Percentiles rank a stretch among this genome's conserved stretches.
phyloP scores from a whole-genome alignment of 2,797 vertebrate species.

The Anisognathus igniventris region DNA sequence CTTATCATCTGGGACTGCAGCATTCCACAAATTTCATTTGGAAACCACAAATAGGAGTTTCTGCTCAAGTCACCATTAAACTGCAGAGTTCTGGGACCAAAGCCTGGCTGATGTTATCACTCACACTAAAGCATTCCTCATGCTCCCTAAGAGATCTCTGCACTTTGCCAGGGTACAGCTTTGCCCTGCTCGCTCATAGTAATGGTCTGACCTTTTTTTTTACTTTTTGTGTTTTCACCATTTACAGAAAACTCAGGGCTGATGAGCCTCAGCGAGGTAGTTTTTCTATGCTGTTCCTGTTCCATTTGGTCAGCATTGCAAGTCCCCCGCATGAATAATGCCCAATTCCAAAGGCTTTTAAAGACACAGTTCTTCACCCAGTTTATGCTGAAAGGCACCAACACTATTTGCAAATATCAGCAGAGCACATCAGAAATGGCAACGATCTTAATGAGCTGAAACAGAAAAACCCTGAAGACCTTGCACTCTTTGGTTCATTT shows the following conservation, averaged over 20 bases:
- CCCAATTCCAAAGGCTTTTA: not conserved
- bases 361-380: not conserved
- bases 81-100: not conserved
- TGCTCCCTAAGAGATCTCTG: rapidly evolving
- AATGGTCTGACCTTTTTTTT: not conserved
- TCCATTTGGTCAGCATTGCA: not conserved
- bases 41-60: not conserved
- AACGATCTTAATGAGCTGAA: not conserved
- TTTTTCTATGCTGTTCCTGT: not conserved
- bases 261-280: not conserved
- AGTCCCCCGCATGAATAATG: not conserved
- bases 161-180: rapidly evolving
- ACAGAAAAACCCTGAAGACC: not conserved
- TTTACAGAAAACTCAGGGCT: not conserved
- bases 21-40: not conserved
- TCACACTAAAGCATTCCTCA: not conserved
- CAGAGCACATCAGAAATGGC: not conserved
- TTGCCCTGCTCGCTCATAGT: not conserved
- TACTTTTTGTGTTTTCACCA: not conserved
- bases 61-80: not conserved
- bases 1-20: not conserved
- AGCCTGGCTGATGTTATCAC: not conserved
- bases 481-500: not conserved
- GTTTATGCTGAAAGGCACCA: not conserved
- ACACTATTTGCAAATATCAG: not conserved